Conservation (phyloP, 2,888 invertebrate genomes). For the Phyllotreta striolata region DNA sequence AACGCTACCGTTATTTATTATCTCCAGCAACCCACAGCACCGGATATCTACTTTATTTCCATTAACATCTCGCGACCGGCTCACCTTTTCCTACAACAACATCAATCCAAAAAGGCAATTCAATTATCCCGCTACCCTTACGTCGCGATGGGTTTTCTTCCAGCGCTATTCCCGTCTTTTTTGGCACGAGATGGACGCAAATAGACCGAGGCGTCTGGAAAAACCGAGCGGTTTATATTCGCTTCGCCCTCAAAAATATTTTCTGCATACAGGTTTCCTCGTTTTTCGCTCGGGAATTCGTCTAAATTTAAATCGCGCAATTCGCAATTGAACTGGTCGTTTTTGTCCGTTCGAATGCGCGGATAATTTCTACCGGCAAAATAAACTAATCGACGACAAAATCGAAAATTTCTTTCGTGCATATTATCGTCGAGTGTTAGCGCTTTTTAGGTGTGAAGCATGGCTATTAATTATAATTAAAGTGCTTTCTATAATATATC, state of each 20-base stretch:
- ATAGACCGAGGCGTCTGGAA: slow-evolving; percentile 26
- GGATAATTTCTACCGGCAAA: too few species aligned
- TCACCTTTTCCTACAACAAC: neutral
- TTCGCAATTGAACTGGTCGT: neutral
- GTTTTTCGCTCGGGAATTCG: slow-evolving; percentile 9
- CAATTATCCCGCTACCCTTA: slow-evolving; percentile 22
- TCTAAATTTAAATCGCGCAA: slow-evolving; percentile 1
- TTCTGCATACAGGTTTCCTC: slow-evolving; percentile 26
- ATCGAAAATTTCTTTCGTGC: too few species aligned
- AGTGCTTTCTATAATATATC: too few species aligned
- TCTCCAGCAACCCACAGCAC: neutral
- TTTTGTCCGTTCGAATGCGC: too few species aligned
- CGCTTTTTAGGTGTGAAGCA: too few species aligned
- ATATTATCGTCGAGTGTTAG: too few species aligned
- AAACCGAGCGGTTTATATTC: slow-evolving; percentile 1
- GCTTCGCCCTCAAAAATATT: slow-evolving; percentile 14
- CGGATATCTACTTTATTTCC: slow-evolving; percentile 15
- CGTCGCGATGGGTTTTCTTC: slow-evolving; percentile 24
- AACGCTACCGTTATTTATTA: too few species aligned
- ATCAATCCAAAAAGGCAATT: slow-evolving; percentile 28
- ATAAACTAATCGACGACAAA: too few species aligned
- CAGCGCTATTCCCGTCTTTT: slow-evolving; percentile 14
- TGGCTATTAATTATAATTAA: too few species aligned
- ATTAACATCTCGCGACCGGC: slow-evolving; percentile 5
- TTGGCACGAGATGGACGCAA: slow-evolving; percentile 21